Base-by-base conservation (phyloP, 2,113 vertebrate species). In the Collichthys lucidus region DNA sequence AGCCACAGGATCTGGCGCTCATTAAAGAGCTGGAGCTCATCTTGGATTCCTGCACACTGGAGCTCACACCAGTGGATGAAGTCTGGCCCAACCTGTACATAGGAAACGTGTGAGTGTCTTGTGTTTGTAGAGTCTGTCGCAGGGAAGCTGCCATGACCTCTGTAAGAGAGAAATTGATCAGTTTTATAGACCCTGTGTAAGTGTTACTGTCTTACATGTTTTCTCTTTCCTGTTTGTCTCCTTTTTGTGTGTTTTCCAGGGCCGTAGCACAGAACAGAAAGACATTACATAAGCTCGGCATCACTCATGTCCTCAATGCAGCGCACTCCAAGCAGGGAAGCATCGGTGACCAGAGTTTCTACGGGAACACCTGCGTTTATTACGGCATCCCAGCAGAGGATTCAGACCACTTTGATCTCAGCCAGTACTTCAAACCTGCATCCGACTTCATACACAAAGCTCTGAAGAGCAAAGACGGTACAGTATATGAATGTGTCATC, bases 341-440 rank as follows among this genome's bases (percentile, higher is more conserved):
- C 92, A 95, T 97, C 0, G 97, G 97, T 11, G 92, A 96, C 65
- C 96, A 97, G 79, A 94, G 95, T 66, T 99, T 96, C 69, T 99
- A 99, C 0, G 97, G 97, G 77, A 86, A 92, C 6, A 90, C 91
- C 12, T 95, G 94, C 61, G 69, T 94, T 82, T 96, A 96, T 90
- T 94, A 86, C 17, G 96, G 96, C 15, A 93, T 96, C 85, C 92
- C 95, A 47, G 95, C 94, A 17, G 96, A 96, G 52, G 96, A 96
- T 80, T 95, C 95, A 6, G 90, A 94, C 6, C 82, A 86, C 57
- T 96, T 96, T 86, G 94, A 96, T 80, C 91, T 96, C 53, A 94
- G 94, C 56, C 83, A 88, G 20, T 91, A 95, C 89, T 94, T 96
- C 50, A 93, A 82, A 83, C 60, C 83, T 55, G 95, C 95, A 8